Evolutionary conservation across 2,113 vertebrate genomes (phyloP), one percentile per base, ranked within the genome.

Genomic region (Peromyscus polionotus): DNA sequence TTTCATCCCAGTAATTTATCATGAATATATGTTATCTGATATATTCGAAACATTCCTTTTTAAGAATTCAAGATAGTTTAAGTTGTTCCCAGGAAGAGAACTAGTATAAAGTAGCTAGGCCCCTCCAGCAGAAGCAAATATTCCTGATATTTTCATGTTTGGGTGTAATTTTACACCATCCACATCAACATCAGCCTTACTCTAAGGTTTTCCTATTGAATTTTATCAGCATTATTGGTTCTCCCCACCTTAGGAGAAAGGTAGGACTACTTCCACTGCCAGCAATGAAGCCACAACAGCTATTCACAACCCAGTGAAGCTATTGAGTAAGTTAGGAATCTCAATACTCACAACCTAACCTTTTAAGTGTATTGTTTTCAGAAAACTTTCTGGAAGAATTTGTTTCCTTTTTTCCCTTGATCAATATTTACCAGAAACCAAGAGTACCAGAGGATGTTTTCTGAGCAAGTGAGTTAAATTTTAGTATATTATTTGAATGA

Each of bases 1-100:
- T 95, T 6, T 91, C 51, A 90, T 31, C 48, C 13, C n/a, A 93
- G 59, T 72, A 65, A 85, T 72, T 88, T 16, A 48, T 88, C 6
- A 63, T 79, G 36, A 70, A 83, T 88, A 92, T 95, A n/a, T 67
- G 14, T 45, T 83, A 83, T 63, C 84, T 59, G 16, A n/a, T 65
- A 70, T 17, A 91, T 76, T 72, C 45, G 80, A 85, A 4, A 65
- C 22, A 7, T 72, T 33, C 51, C 31, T 1, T 39, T 75, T 87
- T 61, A 57, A 80, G 20, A 76, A 65, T 79, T 93, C 42, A 79
- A 48, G 7, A 26, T 70, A 73, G 42, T 90, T 94, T 93, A 26
- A 91, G 4, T 93, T 19, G 0, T 61, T 94, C 6, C 68, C 7
- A 88, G 17, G 24, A 65, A 39, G 20, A 63, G 3, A 33, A 45